Evolutionary conservation across 2,797 vertebrate species (phyloP), one percentile per base, ranked within the genome.

Genomic region (Poeciliopsis turneri): DNA sequence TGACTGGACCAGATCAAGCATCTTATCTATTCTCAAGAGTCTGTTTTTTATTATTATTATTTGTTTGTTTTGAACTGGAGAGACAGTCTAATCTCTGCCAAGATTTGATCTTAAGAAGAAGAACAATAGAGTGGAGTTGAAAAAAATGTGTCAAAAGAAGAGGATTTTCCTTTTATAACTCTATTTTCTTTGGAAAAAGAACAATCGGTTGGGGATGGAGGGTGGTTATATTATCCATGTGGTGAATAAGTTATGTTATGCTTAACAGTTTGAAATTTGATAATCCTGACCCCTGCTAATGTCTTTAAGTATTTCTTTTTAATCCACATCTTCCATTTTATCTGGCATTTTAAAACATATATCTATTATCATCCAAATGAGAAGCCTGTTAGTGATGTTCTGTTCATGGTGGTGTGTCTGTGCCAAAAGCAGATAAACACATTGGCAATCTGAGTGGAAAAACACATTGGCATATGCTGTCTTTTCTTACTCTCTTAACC

Each of bases 271-370:
- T 85, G 83, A 92, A 90, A 89, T 94, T 94, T 94, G 93, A 91
- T 93, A 92, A 92, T 87, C 86, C 90, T 88, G 80, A 87, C 89
- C 88, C 89, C 90, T 88, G 86, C 90, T 90, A 87, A 79, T 89
- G 92, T 94, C 89, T 92, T 94, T 93, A 80, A 92, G 90, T 88
- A 88, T 93, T 93, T 95, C 80, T 91, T 94, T 93, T 92, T 83
- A 91, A 89, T 84, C 77, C 84, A 85, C 89, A 81, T 92, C 91
- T 92, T 91, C 82, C 87, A 89, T 93, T 94, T 94, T 92, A 92
- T 92, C 91, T 93, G 90, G 86, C 91, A 89, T 95, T 88, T 91
- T 82, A 93, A 93, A 93, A 88, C 82, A 70, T 94, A 90, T 94
- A 94, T 95, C 86, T 94, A 92, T 91, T 90, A 94, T 93, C 90